Evolutionary conservation across 1,140 invertebrate species (phyloP), one percentile per base, ranked within the genome.

Genomic region (Saccostrea glomerata): DNA sequence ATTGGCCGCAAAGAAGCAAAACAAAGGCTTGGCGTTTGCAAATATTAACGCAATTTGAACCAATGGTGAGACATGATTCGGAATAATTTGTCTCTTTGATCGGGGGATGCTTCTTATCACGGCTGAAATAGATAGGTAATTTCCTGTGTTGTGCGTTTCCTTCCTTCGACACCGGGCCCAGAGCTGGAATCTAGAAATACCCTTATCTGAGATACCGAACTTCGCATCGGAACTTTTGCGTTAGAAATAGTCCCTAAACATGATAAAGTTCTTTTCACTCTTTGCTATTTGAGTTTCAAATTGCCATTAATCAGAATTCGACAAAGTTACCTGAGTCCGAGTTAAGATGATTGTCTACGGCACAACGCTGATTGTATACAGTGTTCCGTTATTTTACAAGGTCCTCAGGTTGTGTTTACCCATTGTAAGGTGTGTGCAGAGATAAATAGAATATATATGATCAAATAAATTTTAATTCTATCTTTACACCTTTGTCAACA

Each of bases 201-300:
- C 86, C 87, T 56, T 60, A 86, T 63, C 86, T 60, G 47, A 86
- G 85, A 58, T 73, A 90, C 89, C 15, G 56, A 90, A 84, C 89
- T 85, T 86, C 85, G 89, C 36, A 86, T 20, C 66, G 70, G 73
- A 60, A 73, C 25, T 60, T 73, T 60, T 82, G 63, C 56, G 84
- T 85, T 83, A 56, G 86, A 90, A 88, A 86, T 84, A 83, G 85
- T 58, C 89, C 60, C 85, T 87, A 88, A 54, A 30, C 47, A 60
- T 86, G 89, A 90, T 90, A 86, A 90, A 90, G 86, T 88, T 55
- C 47, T 88, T 90, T 90, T 77, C 86, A 77, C 86, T 90, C 77
- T 73, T 86, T 82, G 77, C 82, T 85, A 86, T 83, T 56, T 55
- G 55, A 85, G 47, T 77, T 86, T 73, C 82, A 86, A 56, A 63